Conservation (phyloP, 1,140 invertebrate genomes). For the Lepidurus apus region DNA sequence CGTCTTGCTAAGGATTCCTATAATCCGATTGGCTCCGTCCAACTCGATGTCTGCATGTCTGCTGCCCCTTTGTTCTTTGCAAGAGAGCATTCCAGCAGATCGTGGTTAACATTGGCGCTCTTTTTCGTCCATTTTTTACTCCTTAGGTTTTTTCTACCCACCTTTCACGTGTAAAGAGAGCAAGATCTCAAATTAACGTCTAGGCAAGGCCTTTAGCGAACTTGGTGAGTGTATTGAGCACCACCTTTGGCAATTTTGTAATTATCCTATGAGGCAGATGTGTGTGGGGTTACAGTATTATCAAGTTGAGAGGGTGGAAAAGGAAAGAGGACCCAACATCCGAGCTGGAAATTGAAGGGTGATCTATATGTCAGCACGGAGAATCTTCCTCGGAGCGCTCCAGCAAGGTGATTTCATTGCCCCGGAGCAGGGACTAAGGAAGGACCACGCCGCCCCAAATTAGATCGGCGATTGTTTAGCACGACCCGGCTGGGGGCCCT, state of each 20-base stretch:
- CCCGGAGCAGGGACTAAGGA: not conserved
- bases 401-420: not conserved
- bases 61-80: not conserved
- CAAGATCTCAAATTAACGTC: too few species aligned
- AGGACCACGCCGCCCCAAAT: constrained; percentile 13
- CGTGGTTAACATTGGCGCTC: too few species aligned
- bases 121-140: too few species aligned
- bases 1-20: not conserved
- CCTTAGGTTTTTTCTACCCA: too few species aligned
- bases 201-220: too few species aligned
- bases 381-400: not conserved
- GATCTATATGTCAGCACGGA: constrained; percentile 8
- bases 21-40: not conserved
- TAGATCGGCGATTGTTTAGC: constrained; percentile 12
- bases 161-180: too few species aligned
- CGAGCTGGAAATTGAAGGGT: constrained; percentile 16
- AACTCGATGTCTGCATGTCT: not conserved
- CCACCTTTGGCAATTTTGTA: not conserved
- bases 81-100: not conserved
- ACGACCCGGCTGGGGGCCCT: not conserved
- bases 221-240: not conserved
- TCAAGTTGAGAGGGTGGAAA: not conserved
- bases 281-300: not conserved
- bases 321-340: not conserved
- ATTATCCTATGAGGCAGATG: not conserved